Percentiles rank a stretch among this genome's conserved stretches.
Conservation (phyloP, 2,113 vertebrate genomes). For the Chauna torquata region DNA sequence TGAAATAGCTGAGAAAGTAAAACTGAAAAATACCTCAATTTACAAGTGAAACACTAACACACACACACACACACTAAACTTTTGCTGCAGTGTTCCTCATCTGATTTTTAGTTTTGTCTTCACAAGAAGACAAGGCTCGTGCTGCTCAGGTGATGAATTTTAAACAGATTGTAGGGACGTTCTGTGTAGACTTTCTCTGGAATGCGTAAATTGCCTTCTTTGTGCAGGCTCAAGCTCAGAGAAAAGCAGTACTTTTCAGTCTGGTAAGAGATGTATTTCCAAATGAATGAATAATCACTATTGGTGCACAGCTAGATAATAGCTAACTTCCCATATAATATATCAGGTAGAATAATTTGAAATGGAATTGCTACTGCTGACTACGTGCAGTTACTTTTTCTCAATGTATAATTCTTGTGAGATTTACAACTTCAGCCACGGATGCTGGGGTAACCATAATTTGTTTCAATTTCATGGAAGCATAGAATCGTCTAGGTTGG, state of each 20-base stretch:
- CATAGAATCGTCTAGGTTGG: background rate
- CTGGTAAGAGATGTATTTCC: conserved; percentile 30
- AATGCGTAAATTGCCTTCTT: background rate
- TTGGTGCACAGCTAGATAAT: background rate
- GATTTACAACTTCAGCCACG: background rate
- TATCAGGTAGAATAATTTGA: conserved; percentile 39
- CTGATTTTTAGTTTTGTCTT: background rate
- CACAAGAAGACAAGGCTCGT: background rate
- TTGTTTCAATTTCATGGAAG: background rate
- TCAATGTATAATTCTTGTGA: background rate
- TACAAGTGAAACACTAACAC: background rate
- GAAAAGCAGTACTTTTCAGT: conserved; percentile 23
- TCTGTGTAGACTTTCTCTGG: background rate
- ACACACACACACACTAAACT: background rate
- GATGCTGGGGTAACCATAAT: background rate
- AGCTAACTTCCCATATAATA: conserved; percentile 22
- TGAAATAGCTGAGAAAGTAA: conserved; percentile 5
- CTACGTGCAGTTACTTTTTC: background rate
- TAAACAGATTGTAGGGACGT: background rate
- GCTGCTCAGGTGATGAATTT: background rate
- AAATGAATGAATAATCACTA: conserved; percentile 59
- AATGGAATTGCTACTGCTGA: conserved; percentile 32
- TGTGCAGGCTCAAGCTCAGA: conserved; percentile 19
- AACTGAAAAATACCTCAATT: conserved; percentile 7
- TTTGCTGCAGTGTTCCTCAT: background rate